Base-by-base conservation (phyloP, 2,113 vertebrate genomes). In the Brienomyrus longianalis region DNA sequence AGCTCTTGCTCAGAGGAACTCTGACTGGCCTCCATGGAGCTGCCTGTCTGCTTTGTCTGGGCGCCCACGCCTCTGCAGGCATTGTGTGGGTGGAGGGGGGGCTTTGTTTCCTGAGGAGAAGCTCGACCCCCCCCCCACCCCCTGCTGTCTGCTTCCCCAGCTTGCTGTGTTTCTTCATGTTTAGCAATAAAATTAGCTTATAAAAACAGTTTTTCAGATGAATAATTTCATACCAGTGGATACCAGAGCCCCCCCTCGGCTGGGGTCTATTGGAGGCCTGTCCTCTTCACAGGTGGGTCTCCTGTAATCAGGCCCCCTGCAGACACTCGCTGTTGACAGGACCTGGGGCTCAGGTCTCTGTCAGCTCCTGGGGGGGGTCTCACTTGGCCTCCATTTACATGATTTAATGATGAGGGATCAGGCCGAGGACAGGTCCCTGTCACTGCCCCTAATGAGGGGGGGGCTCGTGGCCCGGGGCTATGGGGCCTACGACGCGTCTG, bases 321-420 rank as follows among this genome's bases (percentile, higher is more conserved):
- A 31, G 51, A 51, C 50, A 31, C 31, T 54, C 23, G 27, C 62
- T 88, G 31, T 51, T 83, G 70, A 90, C 50, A 31, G 90, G 54
- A 50, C 39, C 45, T 90, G 87, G 89, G 51, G 85, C 48, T 87
- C 7, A 54, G 91, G 85, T 87, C 50, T 15, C 85, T 21, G 85
- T 51, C n/a, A 27, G 84, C 48, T 48, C 47, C 4, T 23, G 50
- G 31, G 48, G 50, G 50, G 74, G 90, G 90, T 94, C 94, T 9
- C 74, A 54, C 35, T 51, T 17, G 51, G 77, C 17, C 13, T 54
- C 80, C 80, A 95, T 95, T 96, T 96, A 95, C 95, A 96, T 95
- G 95, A 94, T 95, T 92, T 96, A 96, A 96, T 96, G 95, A 95
- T 96, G 95, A 96, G 95, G 94, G 94, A 95, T 95, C 93, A 94